Percentiles rank a stretch among this genome's conserved stretches.
These are phyloP conservation scores for Hylia prasina DNA, from an alignment of 2,113 vertebrate species.

Conservation along the genomic window DNA sequence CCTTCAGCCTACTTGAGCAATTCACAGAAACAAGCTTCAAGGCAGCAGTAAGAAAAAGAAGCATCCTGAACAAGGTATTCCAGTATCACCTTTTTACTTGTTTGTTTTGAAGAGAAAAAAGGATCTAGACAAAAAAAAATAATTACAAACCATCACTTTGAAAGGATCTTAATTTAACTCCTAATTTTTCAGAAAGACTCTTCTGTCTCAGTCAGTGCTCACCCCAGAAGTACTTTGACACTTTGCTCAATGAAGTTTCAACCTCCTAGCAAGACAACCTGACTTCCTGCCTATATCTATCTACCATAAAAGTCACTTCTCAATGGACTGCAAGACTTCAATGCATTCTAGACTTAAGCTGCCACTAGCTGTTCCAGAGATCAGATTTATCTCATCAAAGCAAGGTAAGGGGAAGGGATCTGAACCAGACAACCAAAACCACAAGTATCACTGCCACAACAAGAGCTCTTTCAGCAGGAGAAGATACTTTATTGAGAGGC, in stretches of 20 bases:
- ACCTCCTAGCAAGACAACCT: not conserved
- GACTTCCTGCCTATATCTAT: not conserved
- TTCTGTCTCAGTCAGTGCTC: not conserved
- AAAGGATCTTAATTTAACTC: not conserved
- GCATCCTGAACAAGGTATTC: not conserved
- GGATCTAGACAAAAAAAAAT: not conserved
- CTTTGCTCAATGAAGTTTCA: not conserved
- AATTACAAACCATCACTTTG: not conserved
- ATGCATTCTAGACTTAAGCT: not conserved
- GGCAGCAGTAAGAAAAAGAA: not conserved
- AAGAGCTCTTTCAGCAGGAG: not conserved
- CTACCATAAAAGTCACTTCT: not conserved
- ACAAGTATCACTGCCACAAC: not conserved
- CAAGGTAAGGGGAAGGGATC: not conserved
- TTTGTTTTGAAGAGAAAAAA: not conserved
- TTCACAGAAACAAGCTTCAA: not conserved
- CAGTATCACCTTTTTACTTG: not conserved
- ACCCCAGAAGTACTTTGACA: not conserved
- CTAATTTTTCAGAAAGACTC: not conserved
- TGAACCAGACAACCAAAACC: not conserved
- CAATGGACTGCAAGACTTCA: not conserved
- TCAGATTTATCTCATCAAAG: not conserved
- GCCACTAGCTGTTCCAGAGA: not conserved
- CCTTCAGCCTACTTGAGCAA: not conserved
- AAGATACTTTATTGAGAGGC: not conserved